phyloP scores from a whole-genome alignment of 2,888 invertebrate species.

The Acleris laterana region DNA sequence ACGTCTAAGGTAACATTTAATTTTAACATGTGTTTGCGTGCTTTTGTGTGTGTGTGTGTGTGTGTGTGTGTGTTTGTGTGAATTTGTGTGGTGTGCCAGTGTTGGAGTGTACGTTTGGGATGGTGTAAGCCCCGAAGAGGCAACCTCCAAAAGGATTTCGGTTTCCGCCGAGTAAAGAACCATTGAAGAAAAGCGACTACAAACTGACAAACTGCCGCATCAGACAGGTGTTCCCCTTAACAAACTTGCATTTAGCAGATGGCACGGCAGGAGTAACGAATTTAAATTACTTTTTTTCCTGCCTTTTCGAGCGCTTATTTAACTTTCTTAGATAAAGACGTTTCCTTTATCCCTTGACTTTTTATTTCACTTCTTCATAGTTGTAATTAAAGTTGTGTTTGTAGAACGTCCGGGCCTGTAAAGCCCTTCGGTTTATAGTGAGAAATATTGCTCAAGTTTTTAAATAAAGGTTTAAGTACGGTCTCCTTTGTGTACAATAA shows the following conservation, averaged over 20 bases:
- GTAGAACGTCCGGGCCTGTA: too few relatives aligned
- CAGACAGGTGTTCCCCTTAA: slow-evolving; percentile 38
- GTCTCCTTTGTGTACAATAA: slow-evolving; percentile 5
- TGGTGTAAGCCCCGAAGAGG: too few relatives aligned
- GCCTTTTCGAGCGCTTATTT: slow-evolving; percentile 46
- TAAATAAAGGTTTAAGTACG: slow-evolving; percentile 40
- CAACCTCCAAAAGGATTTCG: too few relatives aligned
- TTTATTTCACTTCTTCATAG: slow-evolving; percentile 53
- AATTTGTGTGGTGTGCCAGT: too few relatives aligned
- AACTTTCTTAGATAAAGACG: slow-evolving; percentile 65
- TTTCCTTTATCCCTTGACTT: slow-evolving; percentile 67
- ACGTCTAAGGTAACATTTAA: too few relatives aligned
- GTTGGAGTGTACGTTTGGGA: too few relatives aligned
- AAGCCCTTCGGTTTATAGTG: slow-evolving; percentile 4
- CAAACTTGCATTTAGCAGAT: slow-evolving; percentile 67
- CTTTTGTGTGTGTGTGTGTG: too few relatives aligned
- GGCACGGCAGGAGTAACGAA: slow-evolving; percentile 61
- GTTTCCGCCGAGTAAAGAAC: too few relatives aligned
- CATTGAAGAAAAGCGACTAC: neutral
- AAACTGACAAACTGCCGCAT: neutral
- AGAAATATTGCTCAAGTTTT: slow-evolving; percentile 15
- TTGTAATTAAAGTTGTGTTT: slow-evolving; percentile 57
- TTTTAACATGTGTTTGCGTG: too few relatives aligned
- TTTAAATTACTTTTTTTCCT: slow-evolving; percentile 61
- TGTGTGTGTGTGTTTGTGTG: too few relatives aligned